A percentile compares a stretch with the other conserved stretches of the same genome.
Conservation (phyloP, 2,888 invertebrate genomes). For the Phytoseiulus persimilis region DNA sequence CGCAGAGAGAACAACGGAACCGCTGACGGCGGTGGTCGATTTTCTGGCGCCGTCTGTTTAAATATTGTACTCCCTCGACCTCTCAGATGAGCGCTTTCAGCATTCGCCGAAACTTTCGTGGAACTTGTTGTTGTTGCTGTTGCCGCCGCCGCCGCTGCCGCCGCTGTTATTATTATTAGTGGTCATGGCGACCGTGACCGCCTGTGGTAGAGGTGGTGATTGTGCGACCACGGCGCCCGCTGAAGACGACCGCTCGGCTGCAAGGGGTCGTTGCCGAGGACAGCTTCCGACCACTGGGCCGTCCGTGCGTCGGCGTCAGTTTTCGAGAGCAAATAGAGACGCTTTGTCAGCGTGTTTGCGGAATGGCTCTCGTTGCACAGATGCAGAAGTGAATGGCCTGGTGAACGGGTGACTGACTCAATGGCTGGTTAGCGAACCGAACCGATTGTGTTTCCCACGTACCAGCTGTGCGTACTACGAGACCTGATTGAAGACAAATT, state of each 20-base stretch:
- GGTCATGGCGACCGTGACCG: background rate
- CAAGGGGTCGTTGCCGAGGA: background rate
- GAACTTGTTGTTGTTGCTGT: background rate
- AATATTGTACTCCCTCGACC: background rate
- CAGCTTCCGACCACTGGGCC: background rate
- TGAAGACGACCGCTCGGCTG: background rate
- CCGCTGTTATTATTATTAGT: background rate
- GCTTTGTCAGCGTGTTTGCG: background rate
- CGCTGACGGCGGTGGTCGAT: background rate
- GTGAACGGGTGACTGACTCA: background rate
- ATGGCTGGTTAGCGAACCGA: background rate
- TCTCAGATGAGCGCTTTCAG: background rate
- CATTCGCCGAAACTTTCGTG: background rate
- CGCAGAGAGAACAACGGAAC: background rate
- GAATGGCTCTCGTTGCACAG: background rate
- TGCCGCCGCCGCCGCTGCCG: no score
- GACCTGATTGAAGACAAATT: background rate
- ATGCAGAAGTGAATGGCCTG: background rate
- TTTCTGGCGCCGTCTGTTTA: background rate
- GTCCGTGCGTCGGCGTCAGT: background rate
- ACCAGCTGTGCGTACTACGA: background rate
- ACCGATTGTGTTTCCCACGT: background rate
- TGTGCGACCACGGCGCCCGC: background rate
- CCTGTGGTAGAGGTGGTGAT: background rate
- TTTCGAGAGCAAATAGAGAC: constrained; percentile 5